Evolutionary conservation across 2,888 invertebrate genomes (phyloP).

Genomic region (Mesorhabditis belari): DNA sequence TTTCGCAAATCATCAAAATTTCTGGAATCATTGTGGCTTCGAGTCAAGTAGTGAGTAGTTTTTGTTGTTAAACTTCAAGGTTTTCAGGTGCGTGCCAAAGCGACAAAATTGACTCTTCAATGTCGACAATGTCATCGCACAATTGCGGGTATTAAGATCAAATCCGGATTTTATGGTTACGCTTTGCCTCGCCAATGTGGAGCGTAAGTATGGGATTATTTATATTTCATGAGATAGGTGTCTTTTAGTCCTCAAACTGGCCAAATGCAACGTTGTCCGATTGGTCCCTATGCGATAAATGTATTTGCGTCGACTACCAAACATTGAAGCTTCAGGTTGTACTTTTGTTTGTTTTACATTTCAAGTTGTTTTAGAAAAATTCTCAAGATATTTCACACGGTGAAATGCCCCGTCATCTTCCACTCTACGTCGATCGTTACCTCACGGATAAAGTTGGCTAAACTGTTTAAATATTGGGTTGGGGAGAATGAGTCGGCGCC

Average conservation of each 20-base stretch:
- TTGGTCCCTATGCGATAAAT: conserved; percentile 96
- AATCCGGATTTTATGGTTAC: conserved; percentile 92
- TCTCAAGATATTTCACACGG: conserved; percentile 91
- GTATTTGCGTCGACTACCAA: conserved; percentile 94
- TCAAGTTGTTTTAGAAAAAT: conserved; percentile 66
- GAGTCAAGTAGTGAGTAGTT: conserved; percentile 61
- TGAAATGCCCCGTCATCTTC: conserved; percentile 92
- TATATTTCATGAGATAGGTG: too few species aligned
- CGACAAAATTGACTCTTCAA: conserved; percentile 86
- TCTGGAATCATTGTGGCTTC: conserved; percentile 91
- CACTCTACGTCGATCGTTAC: conserved; percentile 82
- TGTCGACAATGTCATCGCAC: conserved; percentile 82
- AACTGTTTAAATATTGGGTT: too few species aligned
- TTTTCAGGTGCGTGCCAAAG: conserved; percentile 75
- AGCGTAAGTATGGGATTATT: conserved; percentile 76
- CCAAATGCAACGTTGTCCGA: conserved; percentile 75
- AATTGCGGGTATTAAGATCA: conserved; percentile 79
- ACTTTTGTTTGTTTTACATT: conserved; percentile 15
- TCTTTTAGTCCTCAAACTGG: conserved; percentile 77
- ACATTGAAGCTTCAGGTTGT: conserved; percentile 65
- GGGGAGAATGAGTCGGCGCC: too few species aligned
- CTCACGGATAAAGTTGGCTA: conserved; percentile 13
- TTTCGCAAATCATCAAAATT: conserved; percentile 85
- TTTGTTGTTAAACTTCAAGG: neutral
- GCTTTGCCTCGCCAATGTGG: conserved; percentile 86